Conservation (phyloP, 2,797 vertebrate species). For the Melanotaenia maccullochi region DNA sequence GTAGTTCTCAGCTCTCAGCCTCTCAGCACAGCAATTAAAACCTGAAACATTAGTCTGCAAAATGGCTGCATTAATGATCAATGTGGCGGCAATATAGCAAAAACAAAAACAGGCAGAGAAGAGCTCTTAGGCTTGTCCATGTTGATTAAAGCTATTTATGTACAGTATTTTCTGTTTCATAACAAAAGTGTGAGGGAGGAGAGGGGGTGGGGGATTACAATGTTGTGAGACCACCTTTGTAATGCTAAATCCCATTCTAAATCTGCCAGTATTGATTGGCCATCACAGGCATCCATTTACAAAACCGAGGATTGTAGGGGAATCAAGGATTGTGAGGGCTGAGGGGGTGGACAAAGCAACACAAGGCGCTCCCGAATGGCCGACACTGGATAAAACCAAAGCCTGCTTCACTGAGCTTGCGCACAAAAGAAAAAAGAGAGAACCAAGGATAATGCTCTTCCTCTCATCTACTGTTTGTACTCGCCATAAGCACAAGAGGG, state of each 20-base stretch:
- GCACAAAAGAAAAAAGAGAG: slow-evolving; percentile 27
- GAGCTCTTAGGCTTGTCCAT: slow-evolving; percentile 48
- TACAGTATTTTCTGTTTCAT: slow-evolving; percentile 59
- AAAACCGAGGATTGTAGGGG: slow-evolving; percentile 63
- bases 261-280: slow-evolving; percentile 82
- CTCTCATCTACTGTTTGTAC: slow-evolving; percentile 56
- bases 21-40: slow-evolving; percentile 63
- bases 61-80: slow-evolving; percentile 61
- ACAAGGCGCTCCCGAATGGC: slow-evolving; percentile 61
- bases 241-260: slow-evolving; percentile 80
- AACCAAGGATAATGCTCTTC: slow-evolving; percentile 56
- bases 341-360: slow-evolving; percentile 36
- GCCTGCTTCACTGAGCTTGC: slow-evolving; percentile 52
- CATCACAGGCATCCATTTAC: slow-evolving; percentile 73
- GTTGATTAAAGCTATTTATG: slow-evolving; percentile 68
- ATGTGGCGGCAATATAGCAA: slow-evolving; percentile 22
- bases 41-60: slow-evolving; percentile 71
- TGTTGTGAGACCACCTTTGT: slow-evolving; percentile 79
- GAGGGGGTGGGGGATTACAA: slow-evolving; percentile 70
- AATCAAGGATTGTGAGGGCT: slow-evolving; percentile 34
- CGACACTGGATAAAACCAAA: slow-evolving; percentile 62
- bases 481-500: slow-evolving; percentile 42
- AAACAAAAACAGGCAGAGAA: slow-evolving; percentile 30
- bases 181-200: slow-evolving; percentile 63
- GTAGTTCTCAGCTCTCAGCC: slow-evolving; percentile 53